Evolutionary conservation across 2,888 invertebrate species (phyloP), one percentile per base, ranked within the genome.

Genomic region (Tenthredo notha): DNA sequence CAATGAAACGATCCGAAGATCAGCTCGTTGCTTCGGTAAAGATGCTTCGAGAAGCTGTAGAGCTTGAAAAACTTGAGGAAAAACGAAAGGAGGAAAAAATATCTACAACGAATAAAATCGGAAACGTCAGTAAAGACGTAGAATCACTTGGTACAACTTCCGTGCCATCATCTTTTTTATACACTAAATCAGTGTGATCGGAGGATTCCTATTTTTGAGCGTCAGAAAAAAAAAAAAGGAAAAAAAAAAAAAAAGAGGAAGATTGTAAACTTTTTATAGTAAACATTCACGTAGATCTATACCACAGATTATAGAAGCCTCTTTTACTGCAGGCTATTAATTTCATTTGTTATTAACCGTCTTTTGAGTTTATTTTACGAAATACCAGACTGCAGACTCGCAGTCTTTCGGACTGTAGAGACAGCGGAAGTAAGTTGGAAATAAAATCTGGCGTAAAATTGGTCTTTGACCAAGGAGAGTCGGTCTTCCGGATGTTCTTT

Each of bases 381-480:
- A 25, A 67, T 67, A 33, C 67, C 29, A 33, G 18, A 6, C 33
- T 18, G 33, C 29, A 33, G 67, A 29, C 29, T 67, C 67, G 10
- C 29, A 33, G 67, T 33, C 12, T 33, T 10, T 67, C 67, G 67
- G 67, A 61, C 33, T 33, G 4, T 67, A 67, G 72, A 40, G 21
- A 43, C 67, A 43, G 43, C 80, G 80, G 80, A 80, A 80, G 40
- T 61, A 61, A 61, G 80, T 58, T 80, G 80, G 61, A 80, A 80
- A 80, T 80, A 80, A 80, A 80, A 80, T 61, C 50, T 80, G 61
- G 61, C 61, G 80, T 80, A 80, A 80, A 80, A 80, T 80, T 80
- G 61, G 40, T 77, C 43, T 77, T 54, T 33, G 74, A 25, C 50
- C 37, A 15, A 21, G 21, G 40, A n/a, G 80, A n/a, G 80, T n/a